Conservation (phyloP, 53 echinoderm and acorn worm species). For the Hippasteria phrygiana region DNA sequence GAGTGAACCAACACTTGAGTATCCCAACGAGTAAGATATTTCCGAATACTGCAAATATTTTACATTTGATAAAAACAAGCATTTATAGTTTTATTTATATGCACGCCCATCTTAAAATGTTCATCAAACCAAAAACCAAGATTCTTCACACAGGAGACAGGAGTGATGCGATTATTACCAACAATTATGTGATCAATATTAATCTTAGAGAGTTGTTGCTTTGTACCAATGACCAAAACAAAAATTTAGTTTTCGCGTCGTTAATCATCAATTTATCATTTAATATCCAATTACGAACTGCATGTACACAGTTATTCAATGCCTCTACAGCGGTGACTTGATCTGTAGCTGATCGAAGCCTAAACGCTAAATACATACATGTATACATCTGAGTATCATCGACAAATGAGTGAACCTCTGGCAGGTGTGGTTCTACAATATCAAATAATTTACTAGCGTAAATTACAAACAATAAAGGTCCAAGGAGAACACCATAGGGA, state of each 20-base stretch:
- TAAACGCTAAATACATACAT: slow-evolving; percentile 21
- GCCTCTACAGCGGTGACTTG: slow-evolving; percentile 3
- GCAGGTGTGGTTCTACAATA: slow-evolving; percentile 10
- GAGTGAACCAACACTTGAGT: no score
- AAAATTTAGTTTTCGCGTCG: slow-evolving; percentile 17
- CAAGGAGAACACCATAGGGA: neutral
- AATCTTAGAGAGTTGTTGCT: no score
- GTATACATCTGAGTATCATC: slow-evolving; percentile 19
- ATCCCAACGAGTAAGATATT: no score
- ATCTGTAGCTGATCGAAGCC: neutral
- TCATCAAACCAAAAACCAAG: no score
- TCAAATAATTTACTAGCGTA: slow-evolving; percentile 16
- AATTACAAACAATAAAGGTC: slow-evolving; percentile 16
- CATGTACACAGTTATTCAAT: slow-evolving; percentile 4
- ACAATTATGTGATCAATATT: no score
- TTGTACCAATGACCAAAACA: no score
- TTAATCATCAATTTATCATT: slow-evolving; percentile 21
- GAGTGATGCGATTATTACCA: no score
- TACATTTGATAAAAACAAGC: slow-evolving; percentile 17
- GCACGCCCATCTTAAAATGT: slow-evolving; percentile 18
- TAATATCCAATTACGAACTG: slow-evolving; percentile 22
- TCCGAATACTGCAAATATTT: no score
- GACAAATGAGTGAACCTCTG: slow-evolving; percentile 3
- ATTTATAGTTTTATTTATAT: neutral
- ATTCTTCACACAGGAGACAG: no score